A percentile compares a stretch with the other conserved stretches of the same genome.
Evolutionary conservation across 2,797 vertebrate species (phyloP).

Genomic region (Lagorchestes hirsutus): DNA sequence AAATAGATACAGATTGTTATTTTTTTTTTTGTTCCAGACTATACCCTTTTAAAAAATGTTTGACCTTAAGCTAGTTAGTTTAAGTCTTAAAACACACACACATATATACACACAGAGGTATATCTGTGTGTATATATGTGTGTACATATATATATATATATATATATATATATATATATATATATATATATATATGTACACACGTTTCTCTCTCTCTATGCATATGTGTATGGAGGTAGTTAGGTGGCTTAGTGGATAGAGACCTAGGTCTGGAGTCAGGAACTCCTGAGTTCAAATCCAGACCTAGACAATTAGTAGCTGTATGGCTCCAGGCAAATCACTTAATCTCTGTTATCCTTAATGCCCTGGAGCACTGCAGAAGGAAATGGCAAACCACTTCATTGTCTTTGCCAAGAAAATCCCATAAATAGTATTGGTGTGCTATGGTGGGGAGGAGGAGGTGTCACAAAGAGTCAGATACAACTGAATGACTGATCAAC

Average conservation of each 20-base stretch:
- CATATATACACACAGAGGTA: fast-evolving
- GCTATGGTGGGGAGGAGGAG: neutral
- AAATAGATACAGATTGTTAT: conserved; percentile 45
- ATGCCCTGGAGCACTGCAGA: no score
- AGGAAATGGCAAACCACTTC: no score
- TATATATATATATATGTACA: no score
- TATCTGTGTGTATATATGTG: neutral
- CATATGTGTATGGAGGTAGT: no score
- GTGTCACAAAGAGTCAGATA: neutral
- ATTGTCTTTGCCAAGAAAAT: no score
- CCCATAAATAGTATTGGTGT: neutral
- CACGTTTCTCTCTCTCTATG: no score
- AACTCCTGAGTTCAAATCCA: neutral
- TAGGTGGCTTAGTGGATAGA: no score
- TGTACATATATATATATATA: no score
- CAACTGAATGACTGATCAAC: neutral
- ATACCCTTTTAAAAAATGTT: conserved; percentile 28
- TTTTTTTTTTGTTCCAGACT: conserved; percentile 33
- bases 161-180: neutral
- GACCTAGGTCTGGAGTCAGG: neutral
- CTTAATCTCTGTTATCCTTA: no score
- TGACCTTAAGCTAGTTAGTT: conserved; percentile 29
- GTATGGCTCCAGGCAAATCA: no score
- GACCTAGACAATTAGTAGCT: no score
- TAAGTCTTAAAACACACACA: neutral